phyloP scores from a whole-genome alignment of 2,113 vertebrate species.

The Coturnix japonica region DNA sequence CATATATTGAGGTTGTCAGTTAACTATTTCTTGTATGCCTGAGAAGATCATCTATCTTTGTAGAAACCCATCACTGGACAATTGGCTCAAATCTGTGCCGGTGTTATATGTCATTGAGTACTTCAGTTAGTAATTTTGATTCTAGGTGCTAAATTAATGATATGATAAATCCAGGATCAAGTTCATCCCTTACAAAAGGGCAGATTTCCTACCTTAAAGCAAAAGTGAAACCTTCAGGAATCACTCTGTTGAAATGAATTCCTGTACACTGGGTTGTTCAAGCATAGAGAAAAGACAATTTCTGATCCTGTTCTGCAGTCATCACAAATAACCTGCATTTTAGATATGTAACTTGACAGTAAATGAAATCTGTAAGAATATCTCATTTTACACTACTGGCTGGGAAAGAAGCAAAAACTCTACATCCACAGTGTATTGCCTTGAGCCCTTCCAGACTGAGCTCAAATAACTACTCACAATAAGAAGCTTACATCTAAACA shows the following conservation, averaged over 20 bases:
- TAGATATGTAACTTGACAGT: not conserved
- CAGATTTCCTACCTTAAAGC: not conserved
- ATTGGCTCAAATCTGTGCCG: not conserved
- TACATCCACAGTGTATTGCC: conserved; percentile 2
- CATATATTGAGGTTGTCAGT: not conserved
- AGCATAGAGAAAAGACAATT: not conserved
- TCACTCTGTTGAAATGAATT: not conserved
- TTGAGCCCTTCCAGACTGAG: not conserved
- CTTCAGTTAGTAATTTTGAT: not conserved
- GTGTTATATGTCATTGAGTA: not conserved
- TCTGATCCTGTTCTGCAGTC: not conserved
- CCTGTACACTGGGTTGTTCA: not conserved
- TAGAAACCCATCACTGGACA: not conserved
- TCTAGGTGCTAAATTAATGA: not conserved
- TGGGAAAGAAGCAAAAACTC: not conserved
- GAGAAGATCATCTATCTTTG: not conserved
- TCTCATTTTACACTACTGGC: not conserved
- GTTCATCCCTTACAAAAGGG: not conserved
- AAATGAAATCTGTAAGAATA: not conserved
- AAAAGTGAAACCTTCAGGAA: not conserved
- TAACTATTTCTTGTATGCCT: conserved; percentile 41
- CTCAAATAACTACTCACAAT: not conserved
- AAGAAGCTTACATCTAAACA: conserved; percentile 2
- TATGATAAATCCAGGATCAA: not conserved
- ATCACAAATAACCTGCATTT: not conserved